Percentiles rank a stretch among this genome's conserved stretches.
These are phyloP conservation scores for Ricordea florida DNA, from an alignment of 92 coral and sea anemone genomes.

Conservation along the genomic window DNA sequence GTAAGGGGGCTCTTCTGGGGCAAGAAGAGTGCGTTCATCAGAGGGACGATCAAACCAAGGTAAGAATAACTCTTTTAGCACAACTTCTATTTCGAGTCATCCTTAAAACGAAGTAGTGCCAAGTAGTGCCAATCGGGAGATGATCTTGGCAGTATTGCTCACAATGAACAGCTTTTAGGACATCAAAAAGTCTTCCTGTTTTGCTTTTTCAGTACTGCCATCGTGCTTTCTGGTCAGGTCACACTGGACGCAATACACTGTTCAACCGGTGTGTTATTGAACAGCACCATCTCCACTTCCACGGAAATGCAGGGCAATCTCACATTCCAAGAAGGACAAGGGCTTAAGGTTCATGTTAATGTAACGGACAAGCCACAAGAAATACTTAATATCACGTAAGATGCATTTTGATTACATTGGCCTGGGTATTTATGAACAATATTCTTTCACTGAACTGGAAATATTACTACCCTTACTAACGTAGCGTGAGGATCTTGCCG, in stretches of 20 bases:
- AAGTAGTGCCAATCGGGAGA: too few relatives aligned
- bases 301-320: constrained; percentile 64
- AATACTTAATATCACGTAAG: constrained; percentile 74
- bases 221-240: constrained; percentile 50
- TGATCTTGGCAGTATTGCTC: too few relatives aligned
- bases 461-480: too few relatives aligned
- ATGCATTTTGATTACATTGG: too few relatives aligned
- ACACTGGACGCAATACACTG: constrained; percentile 62
- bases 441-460: too few relatives aligned
- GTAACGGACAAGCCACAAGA: constrained; percentile 71
- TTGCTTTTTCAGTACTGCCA: constrained; percentile 32
- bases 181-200: too few relatives aligned
- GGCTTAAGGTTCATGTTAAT: constrained; percentile 43
- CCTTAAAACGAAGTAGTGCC: background rate
- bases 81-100: background rate
- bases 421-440: too few relatives aligned
- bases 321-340: constrained; percentile 49
- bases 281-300: constrained; percentile 57
- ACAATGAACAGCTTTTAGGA: background rate
- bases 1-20: constrained; percentile 56
- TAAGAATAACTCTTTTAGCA: background rate
- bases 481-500: too few relatives aligned
- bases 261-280: constrained; percentile 52
- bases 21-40: constrained; percentile 9
- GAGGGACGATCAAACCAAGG: constrained; percentile 67